These are phyloP conservation scores for Aporrectodea caliginosa DNA, from an alignment of 1,140 invertebrate genomes.

Conservation along the genomic window DNA sequence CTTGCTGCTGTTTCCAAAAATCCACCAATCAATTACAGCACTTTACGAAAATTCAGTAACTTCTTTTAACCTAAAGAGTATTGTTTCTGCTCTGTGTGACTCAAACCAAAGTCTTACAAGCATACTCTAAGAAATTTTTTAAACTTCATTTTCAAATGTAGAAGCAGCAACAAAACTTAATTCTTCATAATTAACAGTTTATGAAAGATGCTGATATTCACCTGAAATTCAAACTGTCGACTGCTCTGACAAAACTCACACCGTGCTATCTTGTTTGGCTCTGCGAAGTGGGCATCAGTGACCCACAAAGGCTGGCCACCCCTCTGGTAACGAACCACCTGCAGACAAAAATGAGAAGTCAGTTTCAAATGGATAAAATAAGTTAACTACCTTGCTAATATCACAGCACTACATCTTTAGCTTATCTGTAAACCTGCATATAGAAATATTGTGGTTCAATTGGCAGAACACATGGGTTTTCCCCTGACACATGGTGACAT, in stretches of 20 bases:
- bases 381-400: not conserved
- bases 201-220: too few species aligned
- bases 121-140: not conserved
- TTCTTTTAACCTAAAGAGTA: not conserved
- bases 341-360: slow-evolving; percentile 41
- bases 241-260: slow-evolving; percentile 71
- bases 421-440: not conserved
- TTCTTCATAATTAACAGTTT: too few species aligned
- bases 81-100: not conserved
- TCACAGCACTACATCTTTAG: not conserved
- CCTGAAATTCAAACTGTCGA: slow-evolving; percentile 88
- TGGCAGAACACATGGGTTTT: too few species aligned
- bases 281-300: slow-evolving; percentile 54
- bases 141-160: not conserved
- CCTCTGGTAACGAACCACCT: slow-evolving; percentile 79
- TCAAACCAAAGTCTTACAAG: not conserved
- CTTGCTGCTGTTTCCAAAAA: too few species aligned
- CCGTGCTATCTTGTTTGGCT: slow-evolving; percentile 62
- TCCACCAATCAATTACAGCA: not conserved
- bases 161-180: not conserved
- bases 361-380: not conserved
- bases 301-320: slow-evolving; percentile 77
- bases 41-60: not conserved
- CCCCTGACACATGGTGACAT: too few species aligned
- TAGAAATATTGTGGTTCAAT: too few species aligned